Conservation (phyloP, 1,140 invertebrate genomes). For the Cotesia glomerata region DNA sequence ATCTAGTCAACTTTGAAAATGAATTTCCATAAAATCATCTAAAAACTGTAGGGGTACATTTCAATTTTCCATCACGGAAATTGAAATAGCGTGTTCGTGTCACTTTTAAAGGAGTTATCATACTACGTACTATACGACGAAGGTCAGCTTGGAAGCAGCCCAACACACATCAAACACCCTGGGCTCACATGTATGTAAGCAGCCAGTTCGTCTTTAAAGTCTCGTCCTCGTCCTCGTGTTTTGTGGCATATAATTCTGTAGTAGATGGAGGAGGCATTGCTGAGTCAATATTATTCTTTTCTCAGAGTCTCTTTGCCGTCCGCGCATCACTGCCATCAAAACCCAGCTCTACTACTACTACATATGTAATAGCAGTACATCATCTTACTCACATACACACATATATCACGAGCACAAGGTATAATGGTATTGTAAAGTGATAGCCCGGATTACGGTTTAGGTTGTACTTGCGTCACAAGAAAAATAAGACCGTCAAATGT, state of each 20-base stretch:
- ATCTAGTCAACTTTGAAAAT: too few relatives aligned
- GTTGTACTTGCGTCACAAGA: conserved; percentile 35
- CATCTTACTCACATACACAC: conserved; percentile 27
- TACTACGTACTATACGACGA: too few relatives aligned
- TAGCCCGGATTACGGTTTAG: conserved; percentile 45
- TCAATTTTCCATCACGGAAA: too few relatives aligned
- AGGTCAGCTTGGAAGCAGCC: too few relatives aligned
- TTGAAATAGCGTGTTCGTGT: too few relatives aligned
- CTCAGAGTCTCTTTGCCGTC: conserved; percentile 30
- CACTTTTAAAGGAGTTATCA: too few relatives aligned
- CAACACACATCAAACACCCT: too few relatives aligned
- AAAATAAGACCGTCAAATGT: conserved; percentile 32
- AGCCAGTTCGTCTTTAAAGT: too few relatives aligned
- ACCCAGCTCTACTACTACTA: neutral
- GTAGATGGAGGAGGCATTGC: conserved; percentile 32
- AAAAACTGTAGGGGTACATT: too few relatives aligned
- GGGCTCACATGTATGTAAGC: too few relatives aligned
- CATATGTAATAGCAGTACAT: conserved; percentile 2
- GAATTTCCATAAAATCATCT: too few relatives aligned
- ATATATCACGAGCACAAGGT: conserved; percentile 34
- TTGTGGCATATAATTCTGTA: conserved; percentile 6
- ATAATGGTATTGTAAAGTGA: conserved; percentile 45
- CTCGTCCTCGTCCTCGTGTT: neutral
- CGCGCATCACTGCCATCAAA: conserved; percentile 26
- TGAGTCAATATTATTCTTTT: conserved; percentile 54